These are phyloP conservation scores for Nerophis lumbriciformis DNA, from an alignment of 2,113 vertebrate species.

Conservation along the genomic window DNA sequence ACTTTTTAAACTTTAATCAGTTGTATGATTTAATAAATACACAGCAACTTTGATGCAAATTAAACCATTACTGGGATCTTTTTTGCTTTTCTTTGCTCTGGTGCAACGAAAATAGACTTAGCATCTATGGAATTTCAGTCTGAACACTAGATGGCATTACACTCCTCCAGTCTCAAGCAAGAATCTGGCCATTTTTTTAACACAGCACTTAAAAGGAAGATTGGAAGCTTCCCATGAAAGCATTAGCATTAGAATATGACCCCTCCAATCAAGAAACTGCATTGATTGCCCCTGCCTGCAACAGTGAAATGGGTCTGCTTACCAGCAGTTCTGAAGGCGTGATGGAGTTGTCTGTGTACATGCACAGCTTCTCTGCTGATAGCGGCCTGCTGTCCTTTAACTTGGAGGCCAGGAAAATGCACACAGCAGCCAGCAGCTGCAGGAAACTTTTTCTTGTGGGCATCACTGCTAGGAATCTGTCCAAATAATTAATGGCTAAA, in stretches of 20 bases:
- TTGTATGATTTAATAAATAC: background rate
- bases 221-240: conserved; percentile 51
- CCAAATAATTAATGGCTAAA: conserved; percentile 95
- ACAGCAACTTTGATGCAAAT: background rate
- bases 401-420: conserved; percentile 94
- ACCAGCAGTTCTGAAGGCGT: conserved; percentile 89
- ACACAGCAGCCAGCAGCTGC: conserved; percentile 89
- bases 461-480: conserved; percentile 87
- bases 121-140: background rate
- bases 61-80: background rate
- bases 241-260: conserved; percentile 31
- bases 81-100: background rate
- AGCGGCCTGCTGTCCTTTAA: conserved; percentile 88
- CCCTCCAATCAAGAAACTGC: conserved; percentile 24
- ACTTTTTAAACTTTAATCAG: too few species aligned
- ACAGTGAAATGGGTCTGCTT: conserved; percentile 58
- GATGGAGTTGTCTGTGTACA: conserved; percentile 94
- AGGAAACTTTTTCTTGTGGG: conserved; percentile 83
- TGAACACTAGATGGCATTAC: conserved; percentile 74
- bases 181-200: conserved; percentile 39
- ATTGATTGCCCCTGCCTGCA: conserved; percentile 6
- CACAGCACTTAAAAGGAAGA: conserved; percentile 43
- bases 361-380: conserved; percentile 88
- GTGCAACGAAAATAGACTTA: background rate
- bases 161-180: conserved; percentile 38